Conservation (phyloP, 2,797 vertebrate species). For the Pangasius sanitwongsei region DNA sequence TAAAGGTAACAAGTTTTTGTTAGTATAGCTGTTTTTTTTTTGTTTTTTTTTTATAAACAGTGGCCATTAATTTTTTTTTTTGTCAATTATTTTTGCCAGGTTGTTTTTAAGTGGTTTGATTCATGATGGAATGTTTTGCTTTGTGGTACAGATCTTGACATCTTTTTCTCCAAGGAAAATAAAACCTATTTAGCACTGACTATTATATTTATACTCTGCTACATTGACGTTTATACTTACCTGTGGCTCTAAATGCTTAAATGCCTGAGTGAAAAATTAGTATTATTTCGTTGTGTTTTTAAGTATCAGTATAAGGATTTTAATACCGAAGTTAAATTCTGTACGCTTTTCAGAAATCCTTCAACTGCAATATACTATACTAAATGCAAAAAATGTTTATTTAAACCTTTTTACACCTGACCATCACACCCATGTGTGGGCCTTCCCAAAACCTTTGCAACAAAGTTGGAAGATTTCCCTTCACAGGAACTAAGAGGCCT, state of each 20-base stretch:
- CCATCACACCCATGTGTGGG: not conserved
- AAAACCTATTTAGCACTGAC: slow-evolving; percentile 71
- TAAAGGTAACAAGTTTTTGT: slow-evolving; percentile 62
- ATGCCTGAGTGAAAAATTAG: no score
- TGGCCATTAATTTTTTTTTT: slow-evolving; percentile 62
- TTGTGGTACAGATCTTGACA: slow-evolving; percentile 68
- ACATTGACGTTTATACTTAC: not conserved
- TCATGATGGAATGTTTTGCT: slow-evolving; percentile 69
- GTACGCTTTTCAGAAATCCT: not conserved
- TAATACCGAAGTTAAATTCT: no score
- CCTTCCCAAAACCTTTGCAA: not conserved
- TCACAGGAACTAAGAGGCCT: not conserved
- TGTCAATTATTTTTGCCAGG: slow-evolving; percentile 58
- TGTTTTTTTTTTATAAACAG: slow-evolving; percentile 63
- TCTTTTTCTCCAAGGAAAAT: slow-evolving; percentile 68
- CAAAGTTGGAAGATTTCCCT: not conserved
- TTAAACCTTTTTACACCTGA: not conserved
- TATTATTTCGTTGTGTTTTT: not conserved
- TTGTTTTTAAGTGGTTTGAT: slow-evolving; percentile 66
- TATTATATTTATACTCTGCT: slow-evolving; percentile 29
- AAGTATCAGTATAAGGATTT: not conserved
- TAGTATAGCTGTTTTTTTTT: slow-evolving; percentile 44
- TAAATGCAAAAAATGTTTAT: not conserved
- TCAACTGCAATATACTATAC: not conserved
- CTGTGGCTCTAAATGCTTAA: not conserved